These are phyloP conservation scores for Drosophila pectinifera DNA, from an alignment of 1,140 invertebrate species.

Conservation along the genomic window DNA sequence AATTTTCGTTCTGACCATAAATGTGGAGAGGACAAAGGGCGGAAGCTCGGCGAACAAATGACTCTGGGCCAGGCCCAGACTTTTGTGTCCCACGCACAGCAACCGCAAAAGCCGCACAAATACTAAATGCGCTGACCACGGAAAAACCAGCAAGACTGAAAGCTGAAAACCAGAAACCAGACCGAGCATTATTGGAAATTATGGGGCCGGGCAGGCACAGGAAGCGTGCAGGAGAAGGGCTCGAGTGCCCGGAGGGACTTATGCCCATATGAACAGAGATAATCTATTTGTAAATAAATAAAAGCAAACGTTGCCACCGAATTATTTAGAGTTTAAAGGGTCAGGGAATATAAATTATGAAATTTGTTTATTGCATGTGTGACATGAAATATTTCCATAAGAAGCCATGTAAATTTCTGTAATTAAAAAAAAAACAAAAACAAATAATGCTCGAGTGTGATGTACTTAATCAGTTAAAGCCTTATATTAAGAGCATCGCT, in stretches of 20 bases:
- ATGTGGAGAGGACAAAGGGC: slow-evolving; percentile 24
- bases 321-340: background rate
- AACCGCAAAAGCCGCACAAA: slow-evolving; percentile 69
- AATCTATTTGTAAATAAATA: slow-evolving; percentile 37
- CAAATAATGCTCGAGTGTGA: background rate
- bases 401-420: background rate
- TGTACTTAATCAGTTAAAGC: too few relatives aligned
- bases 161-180: slow-evolving; percentile 24
- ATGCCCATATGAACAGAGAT: slow-evolving; percentile 26
- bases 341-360: background rate
- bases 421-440: too few relatives aligned
- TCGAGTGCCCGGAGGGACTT: slow-evolving; percentile 16
- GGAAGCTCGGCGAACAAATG: slow-evolving; percentile 43
- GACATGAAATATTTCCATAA: background rate
- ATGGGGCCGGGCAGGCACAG: slow-evolving; percentile 19
- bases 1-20: slow-evolving; percentile 34
- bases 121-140: slow-evolving; percentile 43
- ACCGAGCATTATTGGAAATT: slow-evolving; percentile 42
- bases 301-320: slow-evolving; percentile 6
- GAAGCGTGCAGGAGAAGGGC: background rate
- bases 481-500: too few relatives aligned
- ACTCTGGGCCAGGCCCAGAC: slow-evolving; percentile 5
- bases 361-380: too few relatives aligned
- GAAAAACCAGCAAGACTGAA: slow-evolving; percentile 26
- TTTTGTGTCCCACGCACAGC: slow-evolving; percentile 22